Evolutionary conservation across 2,888 invertebrate species (phyloP), one percentile per base, ranked within the genome.

Genomic region (Bombylius major): DNA sequence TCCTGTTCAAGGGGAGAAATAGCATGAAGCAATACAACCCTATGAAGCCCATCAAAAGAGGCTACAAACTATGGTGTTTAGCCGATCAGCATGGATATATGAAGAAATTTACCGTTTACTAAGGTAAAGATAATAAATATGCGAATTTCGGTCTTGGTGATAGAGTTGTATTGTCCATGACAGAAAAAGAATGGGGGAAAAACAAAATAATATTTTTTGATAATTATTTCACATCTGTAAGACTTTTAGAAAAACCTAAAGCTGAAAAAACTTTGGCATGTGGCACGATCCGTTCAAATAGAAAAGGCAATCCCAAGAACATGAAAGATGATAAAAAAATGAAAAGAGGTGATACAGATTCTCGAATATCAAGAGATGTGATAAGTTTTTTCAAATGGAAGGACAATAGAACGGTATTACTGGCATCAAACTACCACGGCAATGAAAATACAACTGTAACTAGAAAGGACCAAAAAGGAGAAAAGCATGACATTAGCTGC

Each of bases 331-430:
- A 57, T 53, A 53, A 47, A 53, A 53, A 48, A 42, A 23, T 46
- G 47, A 52, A 36, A 46, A 39, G 42, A 32, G 46, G 32, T 14
- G 50, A 56, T 13, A 47, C 50, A 8, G 39, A 47, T 34, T 50
- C 9, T 32, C 56, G 53, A 31, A 50, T 33, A 47, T 56, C 33
- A 5, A 50, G 47, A 44, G 49, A 32, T 49, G 39, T 31, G 36
- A 53, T 52, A 48, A 54, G 50, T 44, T 53, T 56, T 42, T 50
- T 58, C 39, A 59, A 56, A 50, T 57, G 53, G 47, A 58, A 47
- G 47, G 54, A 45, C 53, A 51, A 54, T 13, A 56, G 23, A 44
- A 54, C 46, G 7, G 36, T 52, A 47, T 33, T 51, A 9, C 42
- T 55, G 12, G 47, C 50, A 45, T 50, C 47, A 45, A 53, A 55